Conservation (phyloP, 1,140 invertebrate genomes). For the Aphis craccivora region DNA sequence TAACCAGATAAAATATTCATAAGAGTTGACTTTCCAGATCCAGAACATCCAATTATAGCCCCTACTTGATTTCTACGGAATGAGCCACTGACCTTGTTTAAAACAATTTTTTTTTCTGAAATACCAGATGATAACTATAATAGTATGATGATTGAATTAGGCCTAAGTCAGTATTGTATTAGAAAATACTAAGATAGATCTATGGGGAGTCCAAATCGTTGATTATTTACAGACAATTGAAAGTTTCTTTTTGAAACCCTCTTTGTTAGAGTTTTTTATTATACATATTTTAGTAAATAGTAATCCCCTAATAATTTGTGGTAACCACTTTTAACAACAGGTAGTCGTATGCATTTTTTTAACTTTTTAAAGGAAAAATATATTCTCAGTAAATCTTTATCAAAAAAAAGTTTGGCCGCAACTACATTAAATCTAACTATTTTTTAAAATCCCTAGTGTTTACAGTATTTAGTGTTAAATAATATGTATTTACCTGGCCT, state of each 20-base stretch:
- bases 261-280: neutral
- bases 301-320: too few relatives aligned
- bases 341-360: neutral
- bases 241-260: neutral
- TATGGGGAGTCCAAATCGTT: neutral
- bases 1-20: constrained; percentile 91
- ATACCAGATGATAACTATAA: constrained; percentile 59
- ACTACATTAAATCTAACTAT: neutral
- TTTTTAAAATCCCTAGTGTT: neutral
- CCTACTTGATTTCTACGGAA: constrained; percentile 82
- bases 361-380: neutral
- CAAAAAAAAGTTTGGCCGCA: neutral
- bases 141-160: neutral
- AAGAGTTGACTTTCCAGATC: constrained; percentile 90
- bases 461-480: neutral
- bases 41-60: constrained; percentile 93
- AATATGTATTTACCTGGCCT: neutral
- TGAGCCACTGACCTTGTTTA: constrained; percentile 84
- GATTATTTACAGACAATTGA: neutral
- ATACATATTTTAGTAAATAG: too few relatives aligned
- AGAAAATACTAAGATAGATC: neutral
- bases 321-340: neutral
- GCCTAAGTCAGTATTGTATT: neutral
- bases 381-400: neutral
- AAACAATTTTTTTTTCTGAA: constrained; percentile 76